Evolutionary conservation across 1,140 invertebrate genomes (phyloP), one percentile per base, ranked within the genome.

Genomic region (Colletes gigas): DNA sequence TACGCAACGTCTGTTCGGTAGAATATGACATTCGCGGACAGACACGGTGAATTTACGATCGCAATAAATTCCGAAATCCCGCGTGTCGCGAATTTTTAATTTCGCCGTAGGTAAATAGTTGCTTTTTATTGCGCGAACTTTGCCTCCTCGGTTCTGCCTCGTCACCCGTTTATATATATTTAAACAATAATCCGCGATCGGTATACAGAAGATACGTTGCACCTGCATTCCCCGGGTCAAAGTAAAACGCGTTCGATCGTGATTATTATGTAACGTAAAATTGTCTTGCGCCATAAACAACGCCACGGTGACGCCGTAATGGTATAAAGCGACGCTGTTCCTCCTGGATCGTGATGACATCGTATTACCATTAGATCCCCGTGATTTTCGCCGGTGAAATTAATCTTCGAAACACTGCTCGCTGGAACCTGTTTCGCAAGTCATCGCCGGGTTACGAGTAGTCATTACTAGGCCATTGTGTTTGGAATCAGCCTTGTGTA

Each of bases 401-500:
- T 69, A 69, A 69, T 69, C 67, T 69, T 69, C 52, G 4, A 69
- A 39, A 44, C 19, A 14, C 19, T 7, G 50, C 47, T 47, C 5
- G 8, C 41, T 66, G 63, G 41, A 66, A 19, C 41, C n/a, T 41
- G 63, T 66, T 66, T 66, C 41, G 63, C 63, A 66, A 66, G 67
- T 69, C 67, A 39, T 54, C 12, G 50, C 3, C 52, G 50, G 50
- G 67, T 54, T 69, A 69, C 67, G 39, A 66, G 63, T 66, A 41
- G 41, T n/a, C 41, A 66, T 66, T 66, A 66, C 41, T 39, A 9
- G 41, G 44, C 63, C 17, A 66, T 66, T 66, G 41, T 66, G 41
- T 47, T 9, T 41, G 63, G 5, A 44, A 1, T 10, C 3, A 3
- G 15, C 41, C 17, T 5, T 14, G 63, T 4, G 63, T 47, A 41